Conservation (phyloP, 2,888 invertebrate species). For the Cantharis nigra region DNA sequence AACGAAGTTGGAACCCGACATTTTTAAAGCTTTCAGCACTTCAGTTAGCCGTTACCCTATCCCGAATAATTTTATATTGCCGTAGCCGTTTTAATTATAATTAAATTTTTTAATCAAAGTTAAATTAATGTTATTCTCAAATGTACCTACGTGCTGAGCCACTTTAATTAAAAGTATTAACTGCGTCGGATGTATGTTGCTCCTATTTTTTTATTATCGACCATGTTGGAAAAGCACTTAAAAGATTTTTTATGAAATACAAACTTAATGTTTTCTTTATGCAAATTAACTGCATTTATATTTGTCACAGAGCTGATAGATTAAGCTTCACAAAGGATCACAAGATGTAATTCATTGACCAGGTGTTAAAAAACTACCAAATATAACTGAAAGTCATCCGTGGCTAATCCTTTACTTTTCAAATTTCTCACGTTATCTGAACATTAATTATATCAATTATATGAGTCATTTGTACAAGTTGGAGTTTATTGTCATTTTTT, state of each 20-base stretch:
- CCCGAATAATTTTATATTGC: neutral
- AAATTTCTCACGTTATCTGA: constrained; percentile 21
- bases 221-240: neutral
- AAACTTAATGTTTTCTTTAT: constrained; percentile 15
- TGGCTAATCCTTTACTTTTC: constrained; percentile 15
- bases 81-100: neutral
- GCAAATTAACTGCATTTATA: constrained; percentile 13
- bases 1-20: neutral
- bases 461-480: neutral
- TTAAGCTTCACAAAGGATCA: constrained; percentile 12
- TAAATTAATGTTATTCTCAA: neutral
- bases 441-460: neutral
- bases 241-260: neutral
- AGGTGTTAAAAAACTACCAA: constrained; percentile 20
- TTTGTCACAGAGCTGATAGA: constrained; percentile 16
- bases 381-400: constrained; percentile 15
- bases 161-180: neutral
- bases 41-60: neutral
- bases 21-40: neutral
- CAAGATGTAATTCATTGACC: constrained; percentile 17
- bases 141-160: neutral
- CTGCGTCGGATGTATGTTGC: neutral
- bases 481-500: neutral
- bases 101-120: neutral
- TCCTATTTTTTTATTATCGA: neutral